These are phyloP conservation scores for Sitophilus oryzae DNA, from an alignment of 1,140 invertebrate genomes.

Conservation along the genomic window DNA sequence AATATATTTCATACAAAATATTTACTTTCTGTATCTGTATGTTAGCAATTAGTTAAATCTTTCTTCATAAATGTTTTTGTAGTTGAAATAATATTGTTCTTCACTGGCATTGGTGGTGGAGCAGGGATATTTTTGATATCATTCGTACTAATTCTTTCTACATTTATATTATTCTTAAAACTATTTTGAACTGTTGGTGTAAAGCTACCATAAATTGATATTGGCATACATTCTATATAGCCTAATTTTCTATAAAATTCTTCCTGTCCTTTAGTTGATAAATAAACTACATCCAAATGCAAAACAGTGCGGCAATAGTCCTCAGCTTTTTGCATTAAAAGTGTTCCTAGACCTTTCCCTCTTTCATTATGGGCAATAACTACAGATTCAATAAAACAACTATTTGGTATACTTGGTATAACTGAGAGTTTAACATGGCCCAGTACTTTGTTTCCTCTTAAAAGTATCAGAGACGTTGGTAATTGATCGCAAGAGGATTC, in stretches of 20 bases:
- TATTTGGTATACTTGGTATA: conserved; percentile 57
- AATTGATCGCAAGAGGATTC: conserved; percentile 62
- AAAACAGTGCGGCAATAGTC: conserved; percentile 58
- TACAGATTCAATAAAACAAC: conserved; percentile 72
- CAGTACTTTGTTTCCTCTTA: conserved; percentile 55
- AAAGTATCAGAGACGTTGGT: conserved; percentile 64
- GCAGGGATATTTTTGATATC: conserved; percentile 7
- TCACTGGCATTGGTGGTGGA: conserved; percentile 24
- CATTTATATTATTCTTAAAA: neutral
- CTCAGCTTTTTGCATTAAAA: conserved; percentile 63
- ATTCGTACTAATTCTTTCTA: neutral
- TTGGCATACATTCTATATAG: conserved; percentile 60
- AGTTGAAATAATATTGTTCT: conserved; percentile 2
- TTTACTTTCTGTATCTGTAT: neutral
- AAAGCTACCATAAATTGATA: conserved; percentile 57
- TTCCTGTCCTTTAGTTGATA: conserved; percentile 72
- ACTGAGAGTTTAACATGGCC: conserved; percentile 70
- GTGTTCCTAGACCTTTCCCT: conserved; percentile 66
- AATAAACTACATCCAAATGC: conserved; percentile 58
- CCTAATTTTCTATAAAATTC: conserved; percentile 70
- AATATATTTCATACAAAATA: neutral
- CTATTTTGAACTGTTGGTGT: conserved; percentile 5
- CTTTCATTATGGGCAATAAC: conserved; percentile 62
- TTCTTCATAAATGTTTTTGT: conserved; percentile 40
- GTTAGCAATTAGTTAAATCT: conserved; percentile 23